Evolutionary conservation across 2,113 vertebrate genomes (phyloP), one percentile per base, ranked within the genome.

Genomic region (Cinclus mexicanus): DNA sequence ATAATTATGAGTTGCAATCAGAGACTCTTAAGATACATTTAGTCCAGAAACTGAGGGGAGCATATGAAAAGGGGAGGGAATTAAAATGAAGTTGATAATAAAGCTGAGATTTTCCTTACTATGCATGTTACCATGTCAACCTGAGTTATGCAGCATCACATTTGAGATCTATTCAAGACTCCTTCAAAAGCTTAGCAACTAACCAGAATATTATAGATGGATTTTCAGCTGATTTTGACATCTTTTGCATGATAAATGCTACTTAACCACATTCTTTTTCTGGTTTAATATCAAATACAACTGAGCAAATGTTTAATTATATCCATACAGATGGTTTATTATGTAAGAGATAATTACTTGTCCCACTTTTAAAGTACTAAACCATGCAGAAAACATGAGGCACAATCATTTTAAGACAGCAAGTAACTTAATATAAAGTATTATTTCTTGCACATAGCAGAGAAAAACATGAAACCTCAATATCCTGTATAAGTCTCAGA

Each of bases 241-340:
- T 96, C 76, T 93, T 96, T 95, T 93, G 72, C 88, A 69, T 90
- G 92, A 94, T 87, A 96, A 96, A 96, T 93, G 76, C 83, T 93
- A 60, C 86, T 94, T 95, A 93, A 94, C 89, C 76, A 94, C 90
- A 75, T 92, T 92, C 79, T 93, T 94, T 94, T 95, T 71, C 83
- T 96, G 68, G 79, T 96, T 95, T 97, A 89, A 89, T 96, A 96
- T 86, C 56, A 95, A 94, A 88, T 83, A 88, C 79, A 86, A 94
- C 72, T 53, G n/a, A 95, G 83, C 68, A 86, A 97, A 95, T 81
- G 83, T 96, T 94, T 97, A 96, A 97, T 96, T 96, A 96, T 94
- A 95, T 95, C 94, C 87, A 95, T 78, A 84, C 96, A 97, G 97
- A 97, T 97, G 97, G 96, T 86, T 95, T 97, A 96, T 97, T 97